phyloP scores from a whole-genome alignment of 1,140 invertebrate genomes.

The Panagrolaimus sp. region DNA sequence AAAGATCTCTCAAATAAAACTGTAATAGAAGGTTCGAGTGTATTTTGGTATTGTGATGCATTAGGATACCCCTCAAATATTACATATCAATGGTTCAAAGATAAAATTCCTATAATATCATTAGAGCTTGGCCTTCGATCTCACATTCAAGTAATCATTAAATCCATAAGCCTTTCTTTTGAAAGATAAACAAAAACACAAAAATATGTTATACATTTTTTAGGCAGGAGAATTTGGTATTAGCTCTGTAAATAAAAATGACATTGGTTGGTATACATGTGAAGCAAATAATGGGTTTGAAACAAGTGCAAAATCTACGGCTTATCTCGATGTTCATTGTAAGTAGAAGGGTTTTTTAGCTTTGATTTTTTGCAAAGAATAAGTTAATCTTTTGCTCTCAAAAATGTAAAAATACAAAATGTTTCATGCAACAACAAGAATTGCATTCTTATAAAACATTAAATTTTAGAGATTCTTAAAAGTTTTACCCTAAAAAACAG shows the following conservation, averaged over 20 bases:
- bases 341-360: conserved; percentile 11
- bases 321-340: conserved; percentile 50
- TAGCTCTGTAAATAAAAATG: conserved; percentile 29
- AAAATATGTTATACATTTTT: conserved; percentile 13
- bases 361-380: not conserved
- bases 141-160: conserved; percentile 25
- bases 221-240: conserved; percentile 53
- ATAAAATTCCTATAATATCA: conserved; percentile 28
- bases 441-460: not conserved
- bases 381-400: not conserved
- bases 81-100: conserved; percentile 40
- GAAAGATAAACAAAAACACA: conserved; percentile 20
- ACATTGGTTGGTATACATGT: conserved; percentile 46
- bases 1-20: conserved; percentile 43
- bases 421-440: not conserved
- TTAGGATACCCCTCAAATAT: conserved; percentile 27
- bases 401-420: not conserved
- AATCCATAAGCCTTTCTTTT: not conserved
- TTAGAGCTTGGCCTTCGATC: conserved; percentile 33
- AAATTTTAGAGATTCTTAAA: not conserved
- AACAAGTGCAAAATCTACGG: conserved; percentile 25
- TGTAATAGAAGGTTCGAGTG: conserved; percentile 42
- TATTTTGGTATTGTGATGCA: conserved; percentile 51
- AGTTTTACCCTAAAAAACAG: not conserved
- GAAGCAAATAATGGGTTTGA: conserved; percentile 34